phyloP scores from a whole-genome alignment of 1,140 invertebrate genomes.

The Philotrypesis tridentata region DNA sequence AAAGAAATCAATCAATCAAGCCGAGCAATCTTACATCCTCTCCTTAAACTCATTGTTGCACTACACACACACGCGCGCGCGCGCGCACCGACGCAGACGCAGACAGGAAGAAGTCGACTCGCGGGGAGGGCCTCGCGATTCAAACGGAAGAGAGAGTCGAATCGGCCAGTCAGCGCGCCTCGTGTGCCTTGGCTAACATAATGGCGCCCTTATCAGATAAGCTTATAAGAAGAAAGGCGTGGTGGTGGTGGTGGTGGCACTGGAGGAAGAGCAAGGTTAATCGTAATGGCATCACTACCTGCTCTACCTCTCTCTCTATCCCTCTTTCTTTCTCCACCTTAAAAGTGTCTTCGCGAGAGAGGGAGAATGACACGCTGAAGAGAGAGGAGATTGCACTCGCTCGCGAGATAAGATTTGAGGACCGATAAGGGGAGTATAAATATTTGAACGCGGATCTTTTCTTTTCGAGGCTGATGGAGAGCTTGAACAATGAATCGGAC shows the following conservation, averaged over 20 bases:
- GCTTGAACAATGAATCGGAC: slow-evolving; percentile 14
- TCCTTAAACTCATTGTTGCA: not conserved
- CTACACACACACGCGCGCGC: too few relatives aligned
- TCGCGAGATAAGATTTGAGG: slow-evolving; percentile 37
- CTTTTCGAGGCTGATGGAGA: not conserved
- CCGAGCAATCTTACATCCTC: not conserved
- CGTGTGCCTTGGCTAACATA: slow-evolving; percentile 61
- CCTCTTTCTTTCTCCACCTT: not conserved
- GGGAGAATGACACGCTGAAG: slow-evolving; percentile 40
- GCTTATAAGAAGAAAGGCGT: slow-evolving; percentile 62
- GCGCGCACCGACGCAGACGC: too few relatives aligned
- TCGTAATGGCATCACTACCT: slow-evolving; percentile 71
- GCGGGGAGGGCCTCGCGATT: slow-evolving; percentile 19
- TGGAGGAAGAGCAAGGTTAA: slow-evolving; percentile 56
- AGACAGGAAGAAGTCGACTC: not conserved
- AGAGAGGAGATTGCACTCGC: slow-evolving; percentile 37
- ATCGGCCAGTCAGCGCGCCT: slow-evolving; percentile 61
- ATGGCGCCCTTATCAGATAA: slow-evolving; percentile 72
- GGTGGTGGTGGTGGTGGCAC: not conserved
- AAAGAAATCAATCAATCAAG: not conserved
- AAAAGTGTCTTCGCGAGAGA: slow-evolving; percentile 32
- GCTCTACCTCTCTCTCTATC: slow-evolving; percentile 56
- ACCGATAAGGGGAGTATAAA: slow-evolving; percentile 29
- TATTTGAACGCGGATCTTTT: slow-evolving; percentile 21
- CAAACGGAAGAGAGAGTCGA: slow-evolving; percentile 55